Conservation (phyloP, 2,797 vertebrate species). For the Erithacus rubecula region DNA sequence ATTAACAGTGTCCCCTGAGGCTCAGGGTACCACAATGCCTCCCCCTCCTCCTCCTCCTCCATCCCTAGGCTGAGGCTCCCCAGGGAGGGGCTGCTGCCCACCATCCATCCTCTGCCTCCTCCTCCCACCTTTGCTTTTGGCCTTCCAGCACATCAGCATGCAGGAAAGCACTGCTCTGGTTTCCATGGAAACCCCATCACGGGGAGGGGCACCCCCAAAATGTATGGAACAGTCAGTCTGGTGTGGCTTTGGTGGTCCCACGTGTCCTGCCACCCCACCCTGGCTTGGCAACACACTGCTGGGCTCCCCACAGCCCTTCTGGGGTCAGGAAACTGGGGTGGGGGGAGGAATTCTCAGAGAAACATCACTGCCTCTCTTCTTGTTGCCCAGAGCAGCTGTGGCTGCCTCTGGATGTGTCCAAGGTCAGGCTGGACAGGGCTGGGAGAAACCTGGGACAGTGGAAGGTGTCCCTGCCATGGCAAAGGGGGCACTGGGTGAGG, state of each 20-base stretch:
- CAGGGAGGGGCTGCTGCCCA: neutral
- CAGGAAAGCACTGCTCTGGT: neutral
- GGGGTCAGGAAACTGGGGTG: neutral
- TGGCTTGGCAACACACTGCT: neutral
- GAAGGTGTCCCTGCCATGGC: neutral
- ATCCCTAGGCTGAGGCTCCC: neutral
- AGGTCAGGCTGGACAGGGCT: neutral
- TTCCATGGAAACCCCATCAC: slow-evolving; percentile 18
- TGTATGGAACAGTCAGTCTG: accelerated
- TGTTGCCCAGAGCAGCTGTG: neutral
- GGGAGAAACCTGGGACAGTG: accelerated
- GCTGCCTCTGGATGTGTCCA: neutral
- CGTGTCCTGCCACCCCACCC: neutral
- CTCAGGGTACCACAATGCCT: neutral
- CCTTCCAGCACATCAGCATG: neutral
- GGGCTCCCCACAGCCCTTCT: neutral
- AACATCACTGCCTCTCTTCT: neutral
- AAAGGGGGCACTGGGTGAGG: too few relatives aligned
- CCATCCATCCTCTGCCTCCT: neutral
- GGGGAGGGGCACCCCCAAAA: neutral
- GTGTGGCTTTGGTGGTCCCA: accelerated
- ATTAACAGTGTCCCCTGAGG: accelerated
- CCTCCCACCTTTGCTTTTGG: neutral
- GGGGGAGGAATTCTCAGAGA: neutral
- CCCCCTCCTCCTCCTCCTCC: neutral